Conservation (phyloP, 2,113 vertebrate genomes). For the Poeciliopsis turrubarensis region DNA sequence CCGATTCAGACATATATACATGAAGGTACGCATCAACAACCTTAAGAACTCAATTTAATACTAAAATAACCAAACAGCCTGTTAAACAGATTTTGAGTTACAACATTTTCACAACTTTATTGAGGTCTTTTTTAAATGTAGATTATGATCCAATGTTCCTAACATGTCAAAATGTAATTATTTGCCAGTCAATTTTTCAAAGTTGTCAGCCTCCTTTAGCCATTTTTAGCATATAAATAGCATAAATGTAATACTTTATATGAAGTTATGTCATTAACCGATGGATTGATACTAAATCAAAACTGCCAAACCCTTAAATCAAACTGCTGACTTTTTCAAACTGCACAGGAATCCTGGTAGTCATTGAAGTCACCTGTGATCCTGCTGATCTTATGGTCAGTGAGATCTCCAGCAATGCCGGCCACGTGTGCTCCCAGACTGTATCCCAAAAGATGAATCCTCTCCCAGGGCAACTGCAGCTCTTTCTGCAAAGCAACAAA, state of each 20-base stretch:
- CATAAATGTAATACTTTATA: not conserved
- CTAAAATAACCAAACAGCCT: not conserved
- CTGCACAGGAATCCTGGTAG: not conserved
- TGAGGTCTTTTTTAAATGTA: not conserved
- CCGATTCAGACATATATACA: not conserved
- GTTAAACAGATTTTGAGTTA: not conserved
- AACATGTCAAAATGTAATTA: not conserved
- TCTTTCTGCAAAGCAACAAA: slow-evolving; percentile 77
- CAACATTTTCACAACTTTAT: not conserved
- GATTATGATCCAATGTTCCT: not conserved
- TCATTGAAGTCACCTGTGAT: slow-evolving; percentile 89
- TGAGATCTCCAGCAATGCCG: slow-evolving; percentile 90
- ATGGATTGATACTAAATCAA: not conserved
- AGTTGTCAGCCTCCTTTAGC: not conserved
- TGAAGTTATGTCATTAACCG: too few species aligned
- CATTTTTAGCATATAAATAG: not conserved
- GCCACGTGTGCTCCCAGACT: slow-evolving; percentile 96
- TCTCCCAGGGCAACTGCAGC: slow-evolving; percentile 87
- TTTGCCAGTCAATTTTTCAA: not conserved
- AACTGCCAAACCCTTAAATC: too few species aligned
- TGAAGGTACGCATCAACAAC: slow-evolving; percentile 1
- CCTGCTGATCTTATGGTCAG: slow-evolving; percentile 90
- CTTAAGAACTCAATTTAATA: not conserved
- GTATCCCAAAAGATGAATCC: slow-evolving; percentile 93
- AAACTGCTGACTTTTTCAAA: too few species aligned